A percentile compares a stretch with the other conserved stretches of the same genome.
Evolutionary conservation across 2,888 invertebrate genomes (phyloP).

Genomic region (Netelia inedita): DNA sequence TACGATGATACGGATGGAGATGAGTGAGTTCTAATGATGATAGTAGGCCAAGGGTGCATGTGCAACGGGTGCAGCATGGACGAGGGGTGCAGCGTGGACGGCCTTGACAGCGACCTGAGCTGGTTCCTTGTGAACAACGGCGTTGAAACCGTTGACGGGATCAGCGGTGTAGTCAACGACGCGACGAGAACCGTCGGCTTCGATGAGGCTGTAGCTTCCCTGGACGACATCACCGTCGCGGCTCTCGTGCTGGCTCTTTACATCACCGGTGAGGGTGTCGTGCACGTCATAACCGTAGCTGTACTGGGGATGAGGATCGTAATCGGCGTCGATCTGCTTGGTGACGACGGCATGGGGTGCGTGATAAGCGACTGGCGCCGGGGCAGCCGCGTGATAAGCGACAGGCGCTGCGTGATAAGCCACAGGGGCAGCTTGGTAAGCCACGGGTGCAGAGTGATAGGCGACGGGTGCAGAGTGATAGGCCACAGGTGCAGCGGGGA

Average conservation of each 20-base stretch:
- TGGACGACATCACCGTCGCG: conserved; percentile 77
- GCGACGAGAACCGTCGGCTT: conserved; percentile 75
- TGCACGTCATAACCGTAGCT: conserved; percentile 76
- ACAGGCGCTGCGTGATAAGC: conserved; percentile 84
- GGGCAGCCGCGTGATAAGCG: conserved; percentile 88
- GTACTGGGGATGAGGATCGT: conserved; percentile 78
- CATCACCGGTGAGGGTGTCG: conserved; percentile 76
- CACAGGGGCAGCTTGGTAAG: conserved; percentile 60
- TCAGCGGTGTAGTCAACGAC: conserved; percentile 77
- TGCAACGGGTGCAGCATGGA: conserved; percentile 83
- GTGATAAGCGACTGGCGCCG: conserved; percentile 90
- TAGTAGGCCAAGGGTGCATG: conserved; percentile 74
- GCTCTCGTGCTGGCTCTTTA: conserved; percentile 76
- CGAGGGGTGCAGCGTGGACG: conserved; percentile 85
- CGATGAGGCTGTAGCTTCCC: conserved; percentile 76
- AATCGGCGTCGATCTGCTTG: conserved; percentile 76
- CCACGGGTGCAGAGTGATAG: conserved; percentile 68
- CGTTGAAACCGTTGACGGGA: conserved; percentile 76
- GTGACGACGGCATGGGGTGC: conserved; percentile 79
- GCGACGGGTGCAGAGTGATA: conserved; percentile 70
- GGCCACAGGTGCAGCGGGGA: conserved; percentile 80
- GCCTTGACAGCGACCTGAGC: conserved; percentile 75
- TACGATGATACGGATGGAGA: conserved; percentile 79
- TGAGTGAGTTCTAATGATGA: conserved; percentile 52
- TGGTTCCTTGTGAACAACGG: conserved; percentile 77